phyloP scores from a whole-genome alignment of 2,113 vertebrate species.

The Charina bottae region DNA sequence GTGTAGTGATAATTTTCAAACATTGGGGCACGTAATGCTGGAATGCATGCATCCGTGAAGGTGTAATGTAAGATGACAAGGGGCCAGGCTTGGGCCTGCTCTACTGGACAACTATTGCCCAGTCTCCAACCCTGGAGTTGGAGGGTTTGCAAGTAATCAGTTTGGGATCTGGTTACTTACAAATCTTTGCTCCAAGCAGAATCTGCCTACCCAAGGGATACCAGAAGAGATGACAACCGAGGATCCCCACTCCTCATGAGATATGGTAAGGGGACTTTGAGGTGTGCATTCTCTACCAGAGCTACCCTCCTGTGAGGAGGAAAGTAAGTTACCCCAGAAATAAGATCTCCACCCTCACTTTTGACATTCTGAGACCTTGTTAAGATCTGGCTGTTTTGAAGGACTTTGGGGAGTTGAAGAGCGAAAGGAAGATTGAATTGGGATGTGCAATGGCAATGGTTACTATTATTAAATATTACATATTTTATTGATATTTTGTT shows the following conservation, averaged over 20 bases:
- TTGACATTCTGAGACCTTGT: background rate
- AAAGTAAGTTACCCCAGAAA: background rate
- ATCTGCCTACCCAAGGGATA: background rate
- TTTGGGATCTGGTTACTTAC: background rate
- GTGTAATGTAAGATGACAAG: background rate
- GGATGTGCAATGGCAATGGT: background rate
- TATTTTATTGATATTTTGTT: background rate
- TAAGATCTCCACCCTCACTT: background rate
- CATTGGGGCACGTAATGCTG: background rate
- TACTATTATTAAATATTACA: background rate
- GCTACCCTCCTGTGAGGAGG: background rate
- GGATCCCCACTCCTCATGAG: background rate
- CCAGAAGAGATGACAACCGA: background rate
- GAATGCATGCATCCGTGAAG: background rate
- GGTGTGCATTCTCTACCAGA: background rate
- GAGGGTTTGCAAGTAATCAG: too few relatives aligned
- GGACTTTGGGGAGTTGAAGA: background rate
- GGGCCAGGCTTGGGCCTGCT: background rate
- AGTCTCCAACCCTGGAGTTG: background rate
- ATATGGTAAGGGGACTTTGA: background rate
- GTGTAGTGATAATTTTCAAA: background rate
- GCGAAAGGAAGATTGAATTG: background rate
- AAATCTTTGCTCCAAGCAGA: background rate
- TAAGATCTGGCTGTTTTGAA: background rate
- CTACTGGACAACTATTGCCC: background rate